Conservation (phyloP, 2,888 invertebrate species). For the Neoascia interrupta region DNA sequence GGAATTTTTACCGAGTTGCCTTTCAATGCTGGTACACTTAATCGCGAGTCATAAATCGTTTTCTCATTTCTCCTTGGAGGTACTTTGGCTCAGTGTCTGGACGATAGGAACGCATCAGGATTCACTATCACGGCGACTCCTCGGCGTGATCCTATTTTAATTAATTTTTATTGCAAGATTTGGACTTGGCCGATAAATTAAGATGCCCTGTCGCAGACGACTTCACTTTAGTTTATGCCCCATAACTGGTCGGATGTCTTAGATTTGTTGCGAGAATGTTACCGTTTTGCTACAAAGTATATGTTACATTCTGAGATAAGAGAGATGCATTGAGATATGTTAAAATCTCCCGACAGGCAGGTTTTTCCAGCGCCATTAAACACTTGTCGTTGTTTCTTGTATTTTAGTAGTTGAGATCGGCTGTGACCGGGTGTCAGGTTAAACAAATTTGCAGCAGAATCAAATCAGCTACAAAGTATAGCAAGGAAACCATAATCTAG, state of each 20-base stretch:
- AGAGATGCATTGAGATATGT: not conserved
- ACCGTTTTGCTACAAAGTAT: conserved; percentile 18
- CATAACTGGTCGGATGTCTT: no score
- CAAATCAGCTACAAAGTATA: no score
- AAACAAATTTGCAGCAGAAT: no score
- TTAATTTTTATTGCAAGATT: conserved; percentile 30
- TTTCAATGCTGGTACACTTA: conserved; percentile 41
- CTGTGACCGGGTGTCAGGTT: no score
- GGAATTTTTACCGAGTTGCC: conserved; percentile 38
- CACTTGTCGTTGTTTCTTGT: conserved; percentile 33
- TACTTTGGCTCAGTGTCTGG: not conserved
- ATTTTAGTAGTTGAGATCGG: no score
- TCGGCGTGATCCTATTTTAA: conserved; percentile 54
- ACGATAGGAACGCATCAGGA: conserved; percentile 16
- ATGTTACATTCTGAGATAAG: not conserved
- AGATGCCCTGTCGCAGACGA: conserved; percentile 5
- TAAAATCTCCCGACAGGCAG: conserved; percentile 37
- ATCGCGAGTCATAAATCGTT: conserved; percentile 64
- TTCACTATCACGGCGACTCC: conserved; percentile 23
- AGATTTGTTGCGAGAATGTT: conserved; percentile 4
- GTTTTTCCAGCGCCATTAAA: conserved; percentile 37
- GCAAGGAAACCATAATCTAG: no score
- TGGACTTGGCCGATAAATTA: not conserved
- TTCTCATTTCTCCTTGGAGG: conserved; percentile 38
- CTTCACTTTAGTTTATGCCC: not conserved